A percentile compares a stretch with the other conserved stretches of the same genome.
phyloP scores from a whole-genome alignment of 2,888 invertebrate genomes.

The Abrostola tripartita region DNA sequence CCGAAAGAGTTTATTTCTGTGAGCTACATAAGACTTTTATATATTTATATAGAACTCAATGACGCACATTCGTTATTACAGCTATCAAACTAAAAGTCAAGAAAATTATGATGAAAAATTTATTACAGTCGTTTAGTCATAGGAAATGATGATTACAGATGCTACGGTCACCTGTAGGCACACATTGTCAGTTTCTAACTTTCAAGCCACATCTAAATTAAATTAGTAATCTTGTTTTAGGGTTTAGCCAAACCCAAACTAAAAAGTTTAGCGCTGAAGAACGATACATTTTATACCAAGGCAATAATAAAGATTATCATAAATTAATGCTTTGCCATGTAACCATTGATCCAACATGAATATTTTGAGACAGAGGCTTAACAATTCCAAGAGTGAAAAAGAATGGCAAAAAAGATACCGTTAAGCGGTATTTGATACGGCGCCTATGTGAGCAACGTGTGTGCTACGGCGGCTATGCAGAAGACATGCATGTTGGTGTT shows the following conservation, averaged over 20 bases:
- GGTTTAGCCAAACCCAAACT: constrained; percentile 40
- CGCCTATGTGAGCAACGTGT: constrained; percentile 14
- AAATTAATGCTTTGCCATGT: too few relatives aligned
- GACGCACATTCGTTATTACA: constrained; percentile 76
- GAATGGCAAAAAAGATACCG: constrained; percentile 14
- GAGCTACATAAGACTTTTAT: constrained; percentile 63
- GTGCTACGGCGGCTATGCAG: constrained; percentile 29
- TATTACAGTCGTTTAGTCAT: constrained; percentile 66
- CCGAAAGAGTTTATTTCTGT: constrained; percentile 74
- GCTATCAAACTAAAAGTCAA: constrained; percentile 61
- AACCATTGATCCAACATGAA: too few relatives aligned
- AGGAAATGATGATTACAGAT: constrained; percentile 47
- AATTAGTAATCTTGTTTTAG: constrained; percentile 26
- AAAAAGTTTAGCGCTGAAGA: constrained; percentile 23
- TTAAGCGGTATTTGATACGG: constrained; percentile 21
- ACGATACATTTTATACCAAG: constrained; percentile 26
- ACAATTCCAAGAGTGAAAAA: constrained; percentile 20
- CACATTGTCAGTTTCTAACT: constrained; percentile 21
- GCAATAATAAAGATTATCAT: too few relatives aligned
- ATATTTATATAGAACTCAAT: constrained; percentile 71
- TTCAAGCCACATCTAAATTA: constrained; percentile 21
- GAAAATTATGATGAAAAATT: constrained; percentile 71
- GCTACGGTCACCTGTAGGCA: constrained; percentile 12
- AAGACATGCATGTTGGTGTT: constrained; percentile 44
- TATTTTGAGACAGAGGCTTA: neutral